Evolutionary conservation across 64 coral and sea anemone species (phyloP).

Genomic region (Stichodactyla helianthus): DNA sequence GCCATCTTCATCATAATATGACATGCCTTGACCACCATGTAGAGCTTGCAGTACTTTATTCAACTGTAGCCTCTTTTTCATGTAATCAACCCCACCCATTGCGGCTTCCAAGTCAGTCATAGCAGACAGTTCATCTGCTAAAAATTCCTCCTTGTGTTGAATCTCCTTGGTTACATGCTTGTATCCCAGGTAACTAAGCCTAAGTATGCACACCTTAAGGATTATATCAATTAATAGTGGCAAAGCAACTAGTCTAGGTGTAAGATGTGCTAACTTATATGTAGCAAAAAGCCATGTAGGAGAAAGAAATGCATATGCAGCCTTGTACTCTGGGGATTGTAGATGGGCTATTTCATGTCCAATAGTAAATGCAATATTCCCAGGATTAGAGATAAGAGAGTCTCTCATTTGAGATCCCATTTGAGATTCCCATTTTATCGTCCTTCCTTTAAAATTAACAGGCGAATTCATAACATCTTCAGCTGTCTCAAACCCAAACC

Average conservation of each 20-base stretch:
- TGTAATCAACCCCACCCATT: conserved; percentile 55
- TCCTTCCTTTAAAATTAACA: conserved; percentile 70
- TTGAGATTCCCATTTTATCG: conserved; percentile 87
- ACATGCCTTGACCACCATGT: conserved; percentile 45
- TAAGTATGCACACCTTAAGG: conserved; percentile 65
- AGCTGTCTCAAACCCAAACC: conserved; percentile 58
- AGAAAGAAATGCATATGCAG: conserved; percentile 38
- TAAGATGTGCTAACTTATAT: conserved; percentile 56
- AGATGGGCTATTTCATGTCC: conserved; percentile 69
- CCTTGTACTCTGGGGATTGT: conserved; percentile 59
- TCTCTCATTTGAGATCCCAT: conserved; percentile 74
- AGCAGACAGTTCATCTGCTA: conserved; percentile 62
- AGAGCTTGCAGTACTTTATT: conserved; percentile 62
- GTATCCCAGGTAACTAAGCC: conserved; percentile 77
- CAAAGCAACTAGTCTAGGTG: conserved; percentile 37
- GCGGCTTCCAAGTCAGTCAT: conserved; percentile 43
- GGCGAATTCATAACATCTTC: conserved; percentile 72
- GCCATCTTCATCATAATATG: conserved; percentile 73
- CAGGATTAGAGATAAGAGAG: conserved; percentile 54
- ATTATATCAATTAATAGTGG: conserved; percentile 51
- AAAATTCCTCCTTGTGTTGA: conserved; percentile 60
- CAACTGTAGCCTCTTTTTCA: conserved; percentile 67
- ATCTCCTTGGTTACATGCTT: conserved; percentile 40
- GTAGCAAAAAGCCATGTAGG: conserved; percentile 75
- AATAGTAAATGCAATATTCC: conserved; percentile 78